Conservation (phyloP, 2,888 invertebrate species). For the Andrena marginata region DNA sequence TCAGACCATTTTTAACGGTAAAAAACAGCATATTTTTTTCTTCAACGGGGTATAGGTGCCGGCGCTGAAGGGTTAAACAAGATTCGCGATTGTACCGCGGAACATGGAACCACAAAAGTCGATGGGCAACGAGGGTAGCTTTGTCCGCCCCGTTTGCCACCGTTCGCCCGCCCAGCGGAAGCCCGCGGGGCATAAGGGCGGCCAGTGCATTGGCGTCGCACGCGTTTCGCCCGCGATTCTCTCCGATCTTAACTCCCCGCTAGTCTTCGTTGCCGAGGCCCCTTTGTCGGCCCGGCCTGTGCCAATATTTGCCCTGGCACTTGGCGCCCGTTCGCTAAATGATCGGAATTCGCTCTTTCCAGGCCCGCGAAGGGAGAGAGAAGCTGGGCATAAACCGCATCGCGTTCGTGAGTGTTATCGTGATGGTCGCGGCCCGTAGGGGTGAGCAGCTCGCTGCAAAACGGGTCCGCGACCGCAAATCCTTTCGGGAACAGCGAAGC, state of each 20-base stretch:
- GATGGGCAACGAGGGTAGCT: conserved; percentile 29
- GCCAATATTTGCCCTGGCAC: conserved; percentile 38
- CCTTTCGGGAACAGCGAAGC: conserved; percentile 23
- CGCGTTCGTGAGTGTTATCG: conserved; percentile 16
- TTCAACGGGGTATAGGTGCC: too few relatives aligned
- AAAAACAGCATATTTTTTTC: too few relatives aligned
- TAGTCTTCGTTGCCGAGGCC: not conserved
- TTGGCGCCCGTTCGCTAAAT: conserved; percentile 16
- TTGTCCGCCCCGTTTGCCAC: conserved; percentile 67
- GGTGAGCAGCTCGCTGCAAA: not conserved
- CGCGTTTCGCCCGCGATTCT: not conserved
- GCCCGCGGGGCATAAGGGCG: conserved; percentile 62
- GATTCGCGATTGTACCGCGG: conserved; percentile 19
- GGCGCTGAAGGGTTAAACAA: not conserved
- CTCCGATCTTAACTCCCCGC: not conserved
- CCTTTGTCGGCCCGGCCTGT: conserved; percentile 5
- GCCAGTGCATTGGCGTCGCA: conserved; percentile 38
- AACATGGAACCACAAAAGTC: conserved; percentile 41
- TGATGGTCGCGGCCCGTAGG: not conserved
- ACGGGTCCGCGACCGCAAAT: conserved; percentile 53
- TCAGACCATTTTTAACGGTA: too few relatives aligned
- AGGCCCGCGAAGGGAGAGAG: not conserved
- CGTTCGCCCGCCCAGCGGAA: conserved; percentile 54
- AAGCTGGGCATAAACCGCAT: conserved; percentile 36
- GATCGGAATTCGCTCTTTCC: conserved; percentile 3